Evolutionary conservation across 2,113 vertebrate genomes (phyloP), one percentile per base, ranked within the genome.

Genomic region (Accipiter virgatus): DNA sequence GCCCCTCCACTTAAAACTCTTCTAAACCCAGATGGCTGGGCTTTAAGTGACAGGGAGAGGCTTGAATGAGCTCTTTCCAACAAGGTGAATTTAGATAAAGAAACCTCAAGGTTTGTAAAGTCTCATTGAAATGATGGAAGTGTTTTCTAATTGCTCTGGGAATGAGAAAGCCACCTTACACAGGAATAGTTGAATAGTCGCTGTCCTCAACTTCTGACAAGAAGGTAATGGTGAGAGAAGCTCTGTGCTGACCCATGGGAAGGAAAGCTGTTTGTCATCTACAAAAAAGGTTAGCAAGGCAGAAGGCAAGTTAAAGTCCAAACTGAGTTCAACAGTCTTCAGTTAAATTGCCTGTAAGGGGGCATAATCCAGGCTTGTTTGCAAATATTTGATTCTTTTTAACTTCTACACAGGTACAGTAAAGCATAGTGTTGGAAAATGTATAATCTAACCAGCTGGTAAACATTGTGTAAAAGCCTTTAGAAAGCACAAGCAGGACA

Each of bases 161-260:
- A 83, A 66, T 29, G 13, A 61, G 13, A 61, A 80, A 83, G 18
- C 16, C 38, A 72, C 13, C 10, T 83, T 31, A n/a, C 8, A 32
- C 5, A 19, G 1, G 0, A 62, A 40, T 7, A 38, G 55, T 32
- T 29, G 16, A 62, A 62, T 7, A n/a, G 11, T 62, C 1, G 0
- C 11, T 63, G 16, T 75, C 9, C 3, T 56, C 47, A 43, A 17
- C 16, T 67, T 80, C 23, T 53, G 71, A 62, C 9, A 47, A 40
- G 26, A 80, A 83, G 8, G 2, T 70, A 74, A 74, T 2, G 2
- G 3, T 34, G 34, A 81, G 16, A 27, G 9, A 58, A 77, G 9
- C 5, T 34, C 42, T 68, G 4, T 4, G 48, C 43, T 45, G 25
- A 55, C 6, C 3, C 31, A 15, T 10, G 1, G 32, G 25, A 55